A percentile compares a stretch with the other conserved stretches of the same genome.
Evolutionary conservation across 1,140 invertebrate genomes (phyloP).

Genomic region (Hormaphis cornu): DNA sequence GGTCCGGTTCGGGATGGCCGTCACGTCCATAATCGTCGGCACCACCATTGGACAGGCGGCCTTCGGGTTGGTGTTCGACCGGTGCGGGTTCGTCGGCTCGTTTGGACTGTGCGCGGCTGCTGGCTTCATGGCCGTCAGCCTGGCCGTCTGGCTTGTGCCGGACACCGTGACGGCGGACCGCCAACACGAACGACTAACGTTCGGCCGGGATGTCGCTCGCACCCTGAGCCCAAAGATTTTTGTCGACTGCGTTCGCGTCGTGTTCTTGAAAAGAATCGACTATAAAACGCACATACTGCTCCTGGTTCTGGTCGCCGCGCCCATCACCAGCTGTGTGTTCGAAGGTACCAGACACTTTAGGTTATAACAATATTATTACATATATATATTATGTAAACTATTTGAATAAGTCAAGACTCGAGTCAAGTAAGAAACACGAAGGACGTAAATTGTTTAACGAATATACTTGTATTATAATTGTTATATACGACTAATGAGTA

Average conservation of each 20-base stretch:
- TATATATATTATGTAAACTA: no score
- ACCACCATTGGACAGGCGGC: neutral
- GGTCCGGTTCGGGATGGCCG: neutral
- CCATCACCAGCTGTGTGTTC: neutral
- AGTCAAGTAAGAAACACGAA: no score
- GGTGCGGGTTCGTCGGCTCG: neutral
- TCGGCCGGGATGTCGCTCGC: neutral
- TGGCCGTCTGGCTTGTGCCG: neutral
- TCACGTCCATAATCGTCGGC: neutral
- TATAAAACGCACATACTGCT: neutral
- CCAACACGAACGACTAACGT: neutral
- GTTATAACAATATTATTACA: no score
- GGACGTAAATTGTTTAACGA: no score
- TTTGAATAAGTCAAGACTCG: no score
- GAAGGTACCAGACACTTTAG: no score
- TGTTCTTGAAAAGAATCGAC: neutral
- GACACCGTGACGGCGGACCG: neutral
- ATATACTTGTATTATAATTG: no score
- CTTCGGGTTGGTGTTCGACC: neutral
- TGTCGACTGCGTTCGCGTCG: neutral
- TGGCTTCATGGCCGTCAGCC: neutral
- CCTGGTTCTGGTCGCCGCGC: neutral
- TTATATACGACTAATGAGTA: no score
- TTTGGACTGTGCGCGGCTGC: slow-evolving; percentile 11
- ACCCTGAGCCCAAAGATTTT: neutral